phyloP scores from a whole-genome alignment of 2,888 invertebrate genomes.

The Chloroclysta siterata region DNA sequence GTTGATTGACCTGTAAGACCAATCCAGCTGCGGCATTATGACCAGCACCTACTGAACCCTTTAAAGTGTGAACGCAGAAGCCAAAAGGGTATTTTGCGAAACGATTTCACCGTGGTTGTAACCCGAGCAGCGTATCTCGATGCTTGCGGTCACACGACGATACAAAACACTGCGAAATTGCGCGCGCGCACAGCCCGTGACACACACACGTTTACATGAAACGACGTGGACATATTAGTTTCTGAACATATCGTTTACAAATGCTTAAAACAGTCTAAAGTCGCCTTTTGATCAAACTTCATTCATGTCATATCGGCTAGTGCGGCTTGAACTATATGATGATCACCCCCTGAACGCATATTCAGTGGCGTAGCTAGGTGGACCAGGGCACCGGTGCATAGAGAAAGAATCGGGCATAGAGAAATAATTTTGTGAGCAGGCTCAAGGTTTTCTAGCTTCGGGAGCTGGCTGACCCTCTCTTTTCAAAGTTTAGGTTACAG shows the following conservation, averaged over 20 bases:
- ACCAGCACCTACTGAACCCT: constrained; percentile 25
- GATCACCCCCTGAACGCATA: too few relatives aligned
- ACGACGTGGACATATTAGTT: constrained; percentile 25
- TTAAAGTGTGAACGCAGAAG: constrained; percentile 35
- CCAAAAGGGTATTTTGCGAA: constrained; percentile 51
- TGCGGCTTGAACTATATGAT: too few relatives aligned
- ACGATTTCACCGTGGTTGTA: constrained; percentile 65
- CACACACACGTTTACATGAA: constrained; percentile 44
- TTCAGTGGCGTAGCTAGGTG: too few relatives aligned
- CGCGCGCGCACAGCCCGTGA: constrained; percentile 58
- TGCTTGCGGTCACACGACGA: constrained; percentile 67
- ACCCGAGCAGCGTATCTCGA: constrained; percentile 55
- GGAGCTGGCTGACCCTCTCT: too few relatives aligned
- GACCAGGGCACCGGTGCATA: too few relatives aligned
- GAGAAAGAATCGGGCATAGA: too few relatives aligned
- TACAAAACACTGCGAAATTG: constrained; percentile 67
- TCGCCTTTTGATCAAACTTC: not conserved
- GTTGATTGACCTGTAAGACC: not conserved
- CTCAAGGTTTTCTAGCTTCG: too few relatives aligned
- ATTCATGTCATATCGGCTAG: not conserved
- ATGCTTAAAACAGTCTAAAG: not conserved
- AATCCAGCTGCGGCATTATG: not conserved
- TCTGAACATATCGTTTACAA: constrained; percentile 22
- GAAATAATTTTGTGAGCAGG: too few relatives aligned
- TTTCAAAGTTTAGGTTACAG: too few relatives aligned